Percentiles rank a stretch among this genome's conserved stretches.
Conservation (phyloP, 2,797 vertebrate species). For the Dendrocincla fuliginosa region DNA sequence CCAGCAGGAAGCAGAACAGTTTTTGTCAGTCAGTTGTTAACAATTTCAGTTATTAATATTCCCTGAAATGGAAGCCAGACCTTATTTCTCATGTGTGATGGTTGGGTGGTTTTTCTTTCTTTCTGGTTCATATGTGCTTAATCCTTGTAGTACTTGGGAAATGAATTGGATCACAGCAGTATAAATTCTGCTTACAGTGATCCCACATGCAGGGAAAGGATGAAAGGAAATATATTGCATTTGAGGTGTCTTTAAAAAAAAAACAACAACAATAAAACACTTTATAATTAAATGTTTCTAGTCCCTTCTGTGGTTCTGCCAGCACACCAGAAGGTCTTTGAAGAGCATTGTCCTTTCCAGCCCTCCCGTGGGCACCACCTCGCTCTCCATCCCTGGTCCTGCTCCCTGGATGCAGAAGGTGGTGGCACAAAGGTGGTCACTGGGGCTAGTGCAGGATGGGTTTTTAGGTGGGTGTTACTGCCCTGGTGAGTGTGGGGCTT, state of each 20-base stretch:
- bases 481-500: background rate
- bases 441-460: background rate
- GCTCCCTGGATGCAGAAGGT: background rate
- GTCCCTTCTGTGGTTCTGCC: background rate
- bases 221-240: background rate
- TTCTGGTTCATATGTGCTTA: background rate
- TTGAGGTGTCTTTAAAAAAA: background rate
- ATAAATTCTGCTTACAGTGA: background rate
- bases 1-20: background rate
- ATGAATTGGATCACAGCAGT: accelerated
- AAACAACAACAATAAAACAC: too few relatives aligned
- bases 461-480: background rate
- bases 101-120: background rate
- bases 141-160: background rate
- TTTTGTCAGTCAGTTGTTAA: background rate
- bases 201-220: background rate
- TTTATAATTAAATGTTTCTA: background rate
- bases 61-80: background rate
- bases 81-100: background rate
- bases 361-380: background rate
- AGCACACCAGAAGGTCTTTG: background rate
- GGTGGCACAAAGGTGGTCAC: background rate
- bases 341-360: background rate
- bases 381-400: background rate
- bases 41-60: slow-evolving; percentile 6